Conservation (phyloP, 2,797 vertebrate genomes). For the Chromis chromis region DNA sequence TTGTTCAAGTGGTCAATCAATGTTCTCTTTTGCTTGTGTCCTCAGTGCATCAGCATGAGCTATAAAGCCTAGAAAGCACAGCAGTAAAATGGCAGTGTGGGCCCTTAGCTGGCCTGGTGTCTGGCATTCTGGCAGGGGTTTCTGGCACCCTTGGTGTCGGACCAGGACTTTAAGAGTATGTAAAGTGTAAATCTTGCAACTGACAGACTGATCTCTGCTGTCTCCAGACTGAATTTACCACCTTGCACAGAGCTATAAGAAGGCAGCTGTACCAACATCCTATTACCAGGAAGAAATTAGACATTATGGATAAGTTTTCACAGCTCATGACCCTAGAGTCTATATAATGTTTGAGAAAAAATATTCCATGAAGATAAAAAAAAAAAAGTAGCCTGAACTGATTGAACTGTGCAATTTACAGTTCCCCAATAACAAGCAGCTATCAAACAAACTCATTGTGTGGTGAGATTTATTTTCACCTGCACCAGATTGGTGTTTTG, state of each 20-base stretch:
- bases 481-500: constrained; percentile 15
- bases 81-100: constrained; percentile 70
- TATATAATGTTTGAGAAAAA: neutral
- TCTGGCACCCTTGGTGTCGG: constrained; percentile 64
- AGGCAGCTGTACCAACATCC: constrained; percentile 41
- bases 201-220: constrained; percentile 63
- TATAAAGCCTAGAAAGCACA: constrained; percentile 74
- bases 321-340: neutral
- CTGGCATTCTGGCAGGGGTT: constrained; percentile 68
- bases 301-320: constrained; percentile 46
- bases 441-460: neutral
- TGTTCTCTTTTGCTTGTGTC: constrained; percentile 71
- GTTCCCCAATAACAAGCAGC: neutral
- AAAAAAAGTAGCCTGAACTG: constrained; percentile 14
- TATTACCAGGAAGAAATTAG: constrained; percentile 33
- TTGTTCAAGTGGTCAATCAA: constrained; percentile 77
- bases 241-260: constrained; percentile 47
- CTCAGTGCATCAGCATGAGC: constrained; percentile 63
- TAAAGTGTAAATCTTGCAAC: constrained; percentile 76
- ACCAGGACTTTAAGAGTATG: constrained; percentile 72
- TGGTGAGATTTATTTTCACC: constrained; percentile 6
- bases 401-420: constrained; percentile 16
- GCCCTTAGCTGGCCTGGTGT: constrained; percentile 64
- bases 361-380: constrained; percentile 1
- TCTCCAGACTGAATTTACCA: constrained; percentile 65